phyloP scores from a whole-genome alignment of 2,888 invertebrate genomes.

The Lasioglossum leucozonium region DNA sequence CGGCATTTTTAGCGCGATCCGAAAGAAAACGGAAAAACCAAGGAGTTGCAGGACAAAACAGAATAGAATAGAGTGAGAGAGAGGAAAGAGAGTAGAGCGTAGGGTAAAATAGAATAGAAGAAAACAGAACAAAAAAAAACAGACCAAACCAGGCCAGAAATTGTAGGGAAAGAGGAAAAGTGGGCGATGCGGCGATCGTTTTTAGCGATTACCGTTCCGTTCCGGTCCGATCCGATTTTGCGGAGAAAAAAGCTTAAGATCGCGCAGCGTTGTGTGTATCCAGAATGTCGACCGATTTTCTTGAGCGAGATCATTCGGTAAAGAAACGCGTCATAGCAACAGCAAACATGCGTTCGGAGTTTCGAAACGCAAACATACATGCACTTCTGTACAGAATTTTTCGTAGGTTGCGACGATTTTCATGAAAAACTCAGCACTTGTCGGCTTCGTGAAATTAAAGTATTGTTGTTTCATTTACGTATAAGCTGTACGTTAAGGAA shows the following conservation, averaged over 20 bases:
- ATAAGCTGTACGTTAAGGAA: slow-evolving; percentile 81
- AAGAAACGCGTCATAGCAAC: slow-evolving; percentile 18
- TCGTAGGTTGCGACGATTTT: slow-evolving; percentile 55
- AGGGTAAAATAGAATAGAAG: slow-evolving; percentile 1
- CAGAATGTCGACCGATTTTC: slow-evolving; percentile 19
- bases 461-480: slow-evolving; percentile 79
- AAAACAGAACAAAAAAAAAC: background rate
- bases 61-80: background rate
- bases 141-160: background rate
- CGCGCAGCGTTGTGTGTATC: background rate
- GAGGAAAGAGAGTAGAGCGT: background rate
- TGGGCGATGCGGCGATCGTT: slow-evolving; percentile 9
- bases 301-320: slow-evolving; percentile 14
- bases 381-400: slow-evolving; percentile 58
- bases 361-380: slow-evolving; percentile 45
- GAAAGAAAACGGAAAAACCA: no score
- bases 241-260: slow-evolving; percentile 21
- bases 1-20: slow-evolving; percentile 27
- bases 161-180: background rate
- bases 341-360: slow-evolving; percentile 18
- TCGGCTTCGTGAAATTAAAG: slow-evolving; percentile 73
- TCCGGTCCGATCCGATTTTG: slow-evolving; percentile 14
- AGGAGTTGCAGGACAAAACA: background rate
- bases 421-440: slow-evolving; percentile 60
- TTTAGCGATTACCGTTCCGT: slow-evolving; percentile 19